Conservation (phyloP, 1,140 invertebrate genomes). For the Drosophila hydei region DNA sequence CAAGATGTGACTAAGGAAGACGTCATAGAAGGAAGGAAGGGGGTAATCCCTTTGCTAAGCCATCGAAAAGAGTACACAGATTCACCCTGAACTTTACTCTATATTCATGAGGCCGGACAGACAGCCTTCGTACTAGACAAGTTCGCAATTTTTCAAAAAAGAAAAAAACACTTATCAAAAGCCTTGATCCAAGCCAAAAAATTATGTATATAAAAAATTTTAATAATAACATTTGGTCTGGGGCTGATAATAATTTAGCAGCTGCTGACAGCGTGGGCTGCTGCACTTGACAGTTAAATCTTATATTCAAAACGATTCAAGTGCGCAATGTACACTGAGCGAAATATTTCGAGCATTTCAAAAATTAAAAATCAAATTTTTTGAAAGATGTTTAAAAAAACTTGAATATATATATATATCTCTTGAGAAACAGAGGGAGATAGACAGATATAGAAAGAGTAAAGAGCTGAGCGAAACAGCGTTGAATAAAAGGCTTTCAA, state of each 20-base stretch:
- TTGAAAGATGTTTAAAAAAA: conserved; percentile 39
- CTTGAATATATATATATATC: neutral
- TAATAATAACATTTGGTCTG: conserved; percentile 35
- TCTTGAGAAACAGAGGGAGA: neutral
- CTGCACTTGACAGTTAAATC: conserved; percentile 70
- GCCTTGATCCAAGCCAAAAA: conserved; percentile 56
- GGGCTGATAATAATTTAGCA: conserved; percentile 46
- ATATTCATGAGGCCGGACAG: conserved; percentile 24
- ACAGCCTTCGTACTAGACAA: conserved; percentile 37
- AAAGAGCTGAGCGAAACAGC: neutral
- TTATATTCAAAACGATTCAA: conserved; percentile 20
- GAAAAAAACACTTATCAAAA: conserved; percentile 53
- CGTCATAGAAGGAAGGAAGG: neutral
- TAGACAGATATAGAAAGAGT: conserved; percentile 1
- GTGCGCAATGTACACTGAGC: conserved; percentile 48
- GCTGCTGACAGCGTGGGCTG: conserved; percentile 55
- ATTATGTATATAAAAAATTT: neutral
- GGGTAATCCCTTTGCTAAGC: conserved; percentile 13
- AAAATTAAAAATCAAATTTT: too few relatives aligned
- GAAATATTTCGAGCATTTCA: conserved; percentile 22
- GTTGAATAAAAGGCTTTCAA: conserved; percentile 55
- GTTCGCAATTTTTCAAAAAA: conserved; percentile 36
- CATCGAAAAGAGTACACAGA: neutral
- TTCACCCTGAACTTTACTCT: conserved; percentile 52
- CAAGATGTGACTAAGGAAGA: conserved; percentile 20